A percentile compares a stretch with the other conserved stretches of the same genome.
Evolutionary conservation across 2,113 vertebrate genomes (phyloP).

Genomic region (Hucho hucho): DNA sequence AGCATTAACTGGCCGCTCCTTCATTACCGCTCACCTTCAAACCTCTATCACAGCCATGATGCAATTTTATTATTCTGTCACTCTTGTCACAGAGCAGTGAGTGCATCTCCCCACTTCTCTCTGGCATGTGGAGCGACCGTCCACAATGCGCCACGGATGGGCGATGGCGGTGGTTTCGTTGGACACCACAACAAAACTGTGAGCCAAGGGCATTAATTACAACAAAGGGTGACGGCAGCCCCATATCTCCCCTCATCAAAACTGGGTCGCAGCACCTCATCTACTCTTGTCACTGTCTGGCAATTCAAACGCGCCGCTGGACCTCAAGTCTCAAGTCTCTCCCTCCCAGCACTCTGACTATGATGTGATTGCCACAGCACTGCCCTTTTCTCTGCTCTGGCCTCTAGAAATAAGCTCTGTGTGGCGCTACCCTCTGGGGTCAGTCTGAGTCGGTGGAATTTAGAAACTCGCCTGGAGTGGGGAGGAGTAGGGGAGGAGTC

Average conservation of each 20-base stretch:
- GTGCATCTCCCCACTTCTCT: not conserved
- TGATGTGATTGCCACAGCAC: not conserved
- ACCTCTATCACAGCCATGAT: conserved; percentile 1
- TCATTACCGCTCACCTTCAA: conserved; percentile 44
- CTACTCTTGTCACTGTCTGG: not conserved
- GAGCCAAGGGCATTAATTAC: not conserved
- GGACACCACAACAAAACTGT: not conserved
- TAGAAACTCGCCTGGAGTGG: conserved; percentile 19
- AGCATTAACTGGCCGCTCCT: conserved; percentile 28
- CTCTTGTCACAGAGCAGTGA: conserved; percentile 11
- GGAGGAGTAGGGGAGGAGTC: conserved; percentile 5
- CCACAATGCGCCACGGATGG: not conserved
- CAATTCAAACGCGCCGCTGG: not conserved
- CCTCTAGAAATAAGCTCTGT: conserved; percentile 17
- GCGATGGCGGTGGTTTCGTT: not conserved
- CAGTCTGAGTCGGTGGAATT: conserved; percentile 13
- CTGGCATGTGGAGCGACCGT: no score
- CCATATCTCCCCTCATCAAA: not conserved
- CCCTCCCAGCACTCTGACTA: not conserved
- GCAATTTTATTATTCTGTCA: conserved; percentile 28
- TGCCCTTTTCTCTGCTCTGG: not conserved
- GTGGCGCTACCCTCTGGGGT: conserved; percentile 11
- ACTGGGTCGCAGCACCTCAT: not conserved
- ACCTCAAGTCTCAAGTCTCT: not conserved
- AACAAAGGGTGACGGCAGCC: not conserved